These are phyloP conservation scores for Pseudobourletiella spinata DNA, from an alignment of 1,140 invertebrate genomes.

Conservation along the genomic window DNA sequence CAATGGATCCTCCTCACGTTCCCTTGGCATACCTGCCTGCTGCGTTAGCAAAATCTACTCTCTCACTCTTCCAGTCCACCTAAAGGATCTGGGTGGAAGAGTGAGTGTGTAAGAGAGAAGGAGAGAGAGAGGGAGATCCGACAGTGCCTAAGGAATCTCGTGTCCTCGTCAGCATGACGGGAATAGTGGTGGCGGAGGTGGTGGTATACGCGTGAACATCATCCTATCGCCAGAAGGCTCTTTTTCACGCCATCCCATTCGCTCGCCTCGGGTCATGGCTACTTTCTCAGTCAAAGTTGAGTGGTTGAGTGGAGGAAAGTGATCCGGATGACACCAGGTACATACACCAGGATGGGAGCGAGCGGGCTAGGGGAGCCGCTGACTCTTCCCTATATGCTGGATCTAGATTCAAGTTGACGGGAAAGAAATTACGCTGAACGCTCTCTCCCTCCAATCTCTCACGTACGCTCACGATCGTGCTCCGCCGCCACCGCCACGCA, in stretches of 20 bases:
- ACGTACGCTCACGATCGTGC: no score
- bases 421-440: slow-evolving; percentile 25
- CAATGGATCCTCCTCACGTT: not conserved
- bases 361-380: no score
- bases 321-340: slow-evolving; percentile 20
- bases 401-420: slow-evolving; percentile 24
- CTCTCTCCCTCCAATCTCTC: no score
- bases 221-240: no score
- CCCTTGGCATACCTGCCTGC: not conserved
- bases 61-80: not conserved
- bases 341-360: slow-evolving; percentile 15
- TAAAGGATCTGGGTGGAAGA: not conserved
- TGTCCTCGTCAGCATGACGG: not conserved
- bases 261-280: no score
- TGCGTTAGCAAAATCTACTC: not conserved
- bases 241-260: no score
- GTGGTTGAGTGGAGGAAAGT: no score
- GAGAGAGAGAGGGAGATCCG: no score
- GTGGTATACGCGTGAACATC: no score
- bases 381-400: no score
- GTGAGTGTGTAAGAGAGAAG: not conserved
- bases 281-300: no score
- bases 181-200: not conserved
- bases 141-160: not conserved
- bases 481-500: not conserved